Evolutionary conservation across 2,113 vertebrate species (phyloP).

Genomic region (Piaya cayana): DNA sequence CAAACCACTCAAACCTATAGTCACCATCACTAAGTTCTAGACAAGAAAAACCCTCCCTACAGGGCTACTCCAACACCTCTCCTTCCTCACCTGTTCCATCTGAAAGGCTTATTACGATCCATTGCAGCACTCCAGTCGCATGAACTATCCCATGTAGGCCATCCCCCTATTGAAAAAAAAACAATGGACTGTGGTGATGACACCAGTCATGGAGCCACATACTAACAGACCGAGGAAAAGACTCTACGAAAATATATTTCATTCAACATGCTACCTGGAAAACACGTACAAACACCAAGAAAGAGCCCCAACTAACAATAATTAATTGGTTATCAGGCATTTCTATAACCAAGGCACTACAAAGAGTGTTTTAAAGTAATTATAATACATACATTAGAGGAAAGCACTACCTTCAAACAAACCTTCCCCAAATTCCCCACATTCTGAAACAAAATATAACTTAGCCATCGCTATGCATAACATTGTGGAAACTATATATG

Average conservation of each 20-base stretch:
- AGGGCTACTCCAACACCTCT: too few species aligned
- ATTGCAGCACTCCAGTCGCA: too few species aligned
- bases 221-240: too few species aligned
- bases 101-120: too few species aligned
- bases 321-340: accelerated
- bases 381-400: accelerated
- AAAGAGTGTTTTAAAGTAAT: neutral
- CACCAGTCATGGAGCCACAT: too few species aligned
- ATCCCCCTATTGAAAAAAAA: too few species aligned
- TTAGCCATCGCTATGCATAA: neutral
- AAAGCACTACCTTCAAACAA: neutral
- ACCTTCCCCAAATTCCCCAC: accelerated
- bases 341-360: accelerated
- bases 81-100: too few species aligned
- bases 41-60: too few species aligned
- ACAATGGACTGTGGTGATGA: too few species aligned
- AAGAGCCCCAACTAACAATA: accelerated
- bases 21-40: too few species aligned
- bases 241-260: neutral
- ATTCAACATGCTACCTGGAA: neutral
- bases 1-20: too few species aligned
- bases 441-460: accelerated
- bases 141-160: too few species aligned
- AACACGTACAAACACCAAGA: neutral
- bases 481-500: accelerated